Evolutionary conservation across 2,888 invertebrate genomes (phyloP).

Genomic region (Odontothrips loti): DNA sequence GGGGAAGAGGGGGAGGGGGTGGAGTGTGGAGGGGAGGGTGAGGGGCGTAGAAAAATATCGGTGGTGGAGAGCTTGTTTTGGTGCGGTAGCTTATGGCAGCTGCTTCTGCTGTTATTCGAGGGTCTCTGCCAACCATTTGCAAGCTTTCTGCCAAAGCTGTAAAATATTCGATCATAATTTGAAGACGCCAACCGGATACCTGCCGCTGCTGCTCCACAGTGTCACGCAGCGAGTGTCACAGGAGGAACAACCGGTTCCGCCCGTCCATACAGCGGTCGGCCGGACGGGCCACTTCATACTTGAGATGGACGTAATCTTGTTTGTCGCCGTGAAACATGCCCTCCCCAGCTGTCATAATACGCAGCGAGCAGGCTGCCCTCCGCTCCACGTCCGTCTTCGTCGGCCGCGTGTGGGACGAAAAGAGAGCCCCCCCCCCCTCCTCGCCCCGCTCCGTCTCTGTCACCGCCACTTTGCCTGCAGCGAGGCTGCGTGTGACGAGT

Average conservation of each 20-base stretch:
- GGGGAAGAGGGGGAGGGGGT: neutral
- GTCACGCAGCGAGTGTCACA: no score
- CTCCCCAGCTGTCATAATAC: conserved; percentile 12
- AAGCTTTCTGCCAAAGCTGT: no score
- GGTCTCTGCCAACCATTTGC: no score
- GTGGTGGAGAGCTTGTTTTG: no score
- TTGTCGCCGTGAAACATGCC: neutral
- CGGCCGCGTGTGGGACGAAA: neutral
- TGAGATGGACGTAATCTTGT: conserved; percentile 15
- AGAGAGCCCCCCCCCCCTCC: neutral
- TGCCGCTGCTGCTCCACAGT: no score
- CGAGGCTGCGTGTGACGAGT: neutral
- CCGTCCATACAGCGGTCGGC: no score
- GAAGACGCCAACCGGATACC: no score
- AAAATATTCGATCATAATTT: no score
- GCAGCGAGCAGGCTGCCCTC: neutral
- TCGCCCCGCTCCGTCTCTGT: neutral
- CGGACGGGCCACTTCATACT: neutral
- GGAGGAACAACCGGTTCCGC: no score
- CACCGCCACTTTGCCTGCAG: neutral
- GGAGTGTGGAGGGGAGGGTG: neutral
- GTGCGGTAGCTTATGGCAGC: no score
- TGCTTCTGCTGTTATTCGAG: no score
- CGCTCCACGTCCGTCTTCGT: neutral
- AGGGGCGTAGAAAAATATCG: no score